Percentiles rank a stretch among this genome's conserved stretches.
phyloP scores from a whole-genome alignment of 35 echinoderm and acorn worm genomes.

The Patiria miniata region DNA sequence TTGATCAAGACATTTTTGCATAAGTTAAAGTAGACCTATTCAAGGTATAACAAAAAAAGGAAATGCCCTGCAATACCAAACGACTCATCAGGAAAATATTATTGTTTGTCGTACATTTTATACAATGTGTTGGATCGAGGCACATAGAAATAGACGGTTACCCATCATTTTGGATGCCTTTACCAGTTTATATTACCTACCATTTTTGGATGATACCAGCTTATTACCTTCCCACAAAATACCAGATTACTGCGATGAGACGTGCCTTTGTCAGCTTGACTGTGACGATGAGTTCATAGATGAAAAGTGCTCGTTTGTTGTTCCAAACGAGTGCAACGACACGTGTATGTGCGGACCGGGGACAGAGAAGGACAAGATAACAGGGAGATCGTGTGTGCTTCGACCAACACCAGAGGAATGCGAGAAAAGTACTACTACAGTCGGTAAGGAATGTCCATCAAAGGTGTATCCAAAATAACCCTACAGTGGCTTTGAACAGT shows the following conservation, averaged over 20 bases:
- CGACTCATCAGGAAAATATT: no score
- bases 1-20: no score
- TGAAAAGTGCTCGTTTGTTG: slow-evolving; percentile 4
- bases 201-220: neutral
- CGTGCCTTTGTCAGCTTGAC: neutral
- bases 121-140: neutral
- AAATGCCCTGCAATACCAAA: no score
- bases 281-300: slow-evolving; percentile 13
- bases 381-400: neutral
- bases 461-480: neutral
- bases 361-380: neutral
- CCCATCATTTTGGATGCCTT: neutral
- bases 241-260: neutral
- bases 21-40: no score
- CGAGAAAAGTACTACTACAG: neutral
- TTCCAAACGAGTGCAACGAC: neutral
- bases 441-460: no score
- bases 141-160: neutral
- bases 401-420: neutral
- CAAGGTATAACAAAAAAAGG: no score
- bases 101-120: neutral
- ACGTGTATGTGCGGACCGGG: slow-evolving; percentile 15
- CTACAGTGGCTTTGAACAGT: neutral
- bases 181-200: neutral
- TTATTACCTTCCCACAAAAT: neutral